A percentile compares a stretch with the other conserved stretches of the same genome.
phyloP scores from a whole-genome alignment of 2,797 vertebrate genomes.

The Spinus pinus region DNA sequence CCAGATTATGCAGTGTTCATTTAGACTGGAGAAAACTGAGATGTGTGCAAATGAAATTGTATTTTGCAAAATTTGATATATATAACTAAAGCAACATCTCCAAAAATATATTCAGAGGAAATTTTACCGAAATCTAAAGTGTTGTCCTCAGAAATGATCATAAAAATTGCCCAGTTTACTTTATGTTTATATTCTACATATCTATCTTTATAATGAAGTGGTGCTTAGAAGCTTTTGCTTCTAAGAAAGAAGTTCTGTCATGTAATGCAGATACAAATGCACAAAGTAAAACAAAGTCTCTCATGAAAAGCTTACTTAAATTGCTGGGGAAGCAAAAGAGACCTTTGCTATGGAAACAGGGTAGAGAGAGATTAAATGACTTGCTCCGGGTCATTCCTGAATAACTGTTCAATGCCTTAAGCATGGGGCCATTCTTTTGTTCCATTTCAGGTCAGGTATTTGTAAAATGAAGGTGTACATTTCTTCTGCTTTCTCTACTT shows the following conservation, averaged over 20 bases:
- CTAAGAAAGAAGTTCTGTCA: not conserved
- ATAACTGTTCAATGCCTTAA: slow-evolving; percentile 15
- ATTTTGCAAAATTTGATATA: not conserved
- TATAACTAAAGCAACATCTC: not conserved
- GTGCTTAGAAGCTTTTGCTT: not conserved
- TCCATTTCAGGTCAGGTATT: slow-evolving; percentile 22
- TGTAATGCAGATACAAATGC: not conserved
- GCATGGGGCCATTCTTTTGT: slow-evolving; percentile 11
- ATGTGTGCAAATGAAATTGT: not conserved
- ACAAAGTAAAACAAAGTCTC: not conserved
- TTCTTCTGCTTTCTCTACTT: not conserved
- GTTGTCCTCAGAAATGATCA: not conserved
- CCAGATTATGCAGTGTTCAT: not conserved
- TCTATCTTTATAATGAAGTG: not conserved
- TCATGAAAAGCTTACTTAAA: slow-evolving; percentile 19
- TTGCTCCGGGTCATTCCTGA: slow-evolving; percentile 26
- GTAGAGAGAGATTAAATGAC: slow-evolving; percentile 12
- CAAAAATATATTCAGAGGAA: not conserved
- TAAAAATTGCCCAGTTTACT: not conserved
- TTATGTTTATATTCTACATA: not conserved
- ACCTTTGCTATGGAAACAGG: not conserved
- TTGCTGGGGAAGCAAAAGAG: slow-evolving; percentile 8
- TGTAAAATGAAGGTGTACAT: slow-evolving; percentile 2
- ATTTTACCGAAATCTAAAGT: not conserved
- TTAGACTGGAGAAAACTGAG: not conserved